Evolutionary conservation across 2,888 invertebrate genomes (phyloP).

Genomic region (Biston betularia): DNA sequence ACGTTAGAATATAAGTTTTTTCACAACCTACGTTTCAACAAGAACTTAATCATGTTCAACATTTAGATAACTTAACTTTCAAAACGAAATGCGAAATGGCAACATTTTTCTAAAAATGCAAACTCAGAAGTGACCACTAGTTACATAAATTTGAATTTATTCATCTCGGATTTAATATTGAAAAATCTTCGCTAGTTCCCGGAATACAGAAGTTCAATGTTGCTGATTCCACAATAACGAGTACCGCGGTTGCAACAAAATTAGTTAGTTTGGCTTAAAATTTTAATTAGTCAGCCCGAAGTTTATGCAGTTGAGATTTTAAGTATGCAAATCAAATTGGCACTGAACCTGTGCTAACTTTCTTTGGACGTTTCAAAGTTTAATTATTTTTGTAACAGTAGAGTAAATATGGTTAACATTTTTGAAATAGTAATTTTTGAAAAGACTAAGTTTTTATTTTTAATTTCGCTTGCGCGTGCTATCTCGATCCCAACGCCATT

Average conservation of each 20-base stretch:
- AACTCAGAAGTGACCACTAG: slow-evolving; percentile 14
- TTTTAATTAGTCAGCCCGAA: slow-evolving; percentile 48
- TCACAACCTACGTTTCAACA: too few relatives aligned
- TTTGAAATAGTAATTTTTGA: not conserved
- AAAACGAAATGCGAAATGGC: not conserved
- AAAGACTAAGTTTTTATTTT: too few relatives aligned
- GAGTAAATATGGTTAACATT: slow-evolving; percentile 2
- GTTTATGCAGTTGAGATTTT: slow-evolving; percentile 44
- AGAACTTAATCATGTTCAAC: not conserved
- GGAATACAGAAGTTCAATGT: slow-evolving; percentile 34
- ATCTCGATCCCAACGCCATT: too few relatives aligned
- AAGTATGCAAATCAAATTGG: slow-evolving; percentile 48
- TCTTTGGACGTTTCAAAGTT: slow-evolving; percentile 25
- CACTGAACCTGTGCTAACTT: slow-evolving; percentile 39
- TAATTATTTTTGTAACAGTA: slow-evolving; percentile 30
- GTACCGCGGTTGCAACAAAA: slow-evolving; percentile 37
- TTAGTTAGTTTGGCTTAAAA: slow-evolving; percentile 47
- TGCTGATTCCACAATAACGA: slow-evolving; percentile 43
- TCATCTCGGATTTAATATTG: slow-evolving; percentile 31
- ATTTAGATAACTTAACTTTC: not conserved
- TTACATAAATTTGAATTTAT: slow-evolving; percentile 18
- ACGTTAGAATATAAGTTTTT: too few relatives aligned
- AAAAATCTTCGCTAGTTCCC: slow-evolving; percentile 26
- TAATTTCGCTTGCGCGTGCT: too few relatives aligned
- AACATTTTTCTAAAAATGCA: slow-evolving; percentile 12